Base-by-base conservation (phyloP, 2,888 invertebrate genomes). In the Lithophane semibrunnea region DNA sequence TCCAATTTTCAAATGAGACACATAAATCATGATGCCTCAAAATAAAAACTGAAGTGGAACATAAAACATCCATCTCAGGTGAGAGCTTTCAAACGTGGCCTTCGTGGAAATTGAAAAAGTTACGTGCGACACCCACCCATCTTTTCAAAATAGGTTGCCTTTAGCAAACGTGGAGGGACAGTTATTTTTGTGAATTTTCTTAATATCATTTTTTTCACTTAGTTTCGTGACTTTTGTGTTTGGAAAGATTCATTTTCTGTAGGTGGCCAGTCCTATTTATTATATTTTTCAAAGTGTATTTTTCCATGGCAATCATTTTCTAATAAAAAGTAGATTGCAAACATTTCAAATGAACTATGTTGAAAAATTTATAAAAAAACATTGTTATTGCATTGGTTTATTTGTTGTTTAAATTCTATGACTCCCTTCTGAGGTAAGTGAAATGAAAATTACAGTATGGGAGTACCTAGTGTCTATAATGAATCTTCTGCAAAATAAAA, bases 81-180 rank as follows among this genome's bases (percentile, higher is more conserved):
- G 58, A 47, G 29, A 60, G 72, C 71, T 69, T 24, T 65, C 54
- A 80, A 79, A 77, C 56, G 72, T 74, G 68, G 75, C 84, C 79
- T 79, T 82, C 77, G 66, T 76, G 79, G 68, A 90, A 90, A 90
- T 90, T 90, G 90, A 88, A 90, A 90, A 90, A 90, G 85, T 90
- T 90, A 73, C 52, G 65, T 64, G 66, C 54, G 64, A 81, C 81
- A 67, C 71, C 69, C 61, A 70, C 69, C 42, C 24, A 49, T 47
- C 52, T 69, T 75, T 78, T 66, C 24, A 69, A 68, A 80, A 70
- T 64, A 47, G 66, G 12, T 42, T 42, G 65, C 66, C 67, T 68
- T 58, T 21, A n/a, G 29, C 58, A 37, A 81, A 75, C 18, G 49
- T n/a, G 63, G 21, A 13, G 58, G 77, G 63, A 44, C 47, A 37